phyloP scores from a whole-genome alignment of 2,113 vertebrate species.

The Cathartes aura region DNA sequence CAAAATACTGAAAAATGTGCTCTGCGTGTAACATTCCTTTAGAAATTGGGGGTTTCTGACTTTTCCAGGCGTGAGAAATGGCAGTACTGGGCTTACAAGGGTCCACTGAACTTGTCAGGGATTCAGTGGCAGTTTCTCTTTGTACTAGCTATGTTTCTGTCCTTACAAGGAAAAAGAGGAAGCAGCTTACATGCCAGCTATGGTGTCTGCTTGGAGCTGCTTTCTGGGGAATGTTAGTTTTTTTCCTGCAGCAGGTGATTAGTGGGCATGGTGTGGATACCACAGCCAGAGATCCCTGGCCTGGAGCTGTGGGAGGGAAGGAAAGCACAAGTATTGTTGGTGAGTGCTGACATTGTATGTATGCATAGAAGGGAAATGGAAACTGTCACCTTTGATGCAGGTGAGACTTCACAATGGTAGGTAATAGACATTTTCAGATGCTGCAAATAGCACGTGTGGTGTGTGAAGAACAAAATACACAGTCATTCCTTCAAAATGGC shows the following conservation, averaged over 20 bases:
- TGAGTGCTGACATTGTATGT: not conserved
- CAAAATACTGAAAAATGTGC: not conserved
- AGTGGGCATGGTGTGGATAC: not conserved
- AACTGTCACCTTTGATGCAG: not conserved
- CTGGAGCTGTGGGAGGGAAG: not conserved
- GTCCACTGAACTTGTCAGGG: not conserved
- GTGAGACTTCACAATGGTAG: not conserved
- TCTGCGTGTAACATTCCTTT: not conserved
- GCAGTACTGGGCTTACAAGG: not conserved
- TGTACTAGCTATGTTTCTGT: not conserved
- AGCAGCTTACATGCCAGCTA: not conserved
- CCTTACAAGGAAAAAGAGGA: not conserved
- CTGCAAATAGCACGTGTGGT: not conserved
- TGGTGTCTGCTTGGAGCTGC: not conserved
- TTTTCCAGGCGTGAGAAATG: not conserved
- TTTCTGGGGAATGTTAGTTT: not conserved
- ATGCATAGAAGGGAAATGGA: not conserved
- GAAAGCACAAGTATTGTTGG: not conserved
- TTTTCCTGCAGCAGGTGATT: not conserved
- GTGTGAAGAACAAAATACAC: not conserved
- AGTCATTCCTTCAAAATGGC: not conserved
- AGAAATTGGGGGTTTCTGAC: not conserved
- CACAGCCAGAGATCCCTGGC: not conserved
- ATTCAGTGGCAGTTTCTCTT: not conserved
- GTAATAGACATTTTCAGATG: not conserved